These are phyloP conservation scores for Lytechinus pictus DNA, from an alignment of 35 echinoderm and acorn worm species.

Conservation along the genomic window DNA sequence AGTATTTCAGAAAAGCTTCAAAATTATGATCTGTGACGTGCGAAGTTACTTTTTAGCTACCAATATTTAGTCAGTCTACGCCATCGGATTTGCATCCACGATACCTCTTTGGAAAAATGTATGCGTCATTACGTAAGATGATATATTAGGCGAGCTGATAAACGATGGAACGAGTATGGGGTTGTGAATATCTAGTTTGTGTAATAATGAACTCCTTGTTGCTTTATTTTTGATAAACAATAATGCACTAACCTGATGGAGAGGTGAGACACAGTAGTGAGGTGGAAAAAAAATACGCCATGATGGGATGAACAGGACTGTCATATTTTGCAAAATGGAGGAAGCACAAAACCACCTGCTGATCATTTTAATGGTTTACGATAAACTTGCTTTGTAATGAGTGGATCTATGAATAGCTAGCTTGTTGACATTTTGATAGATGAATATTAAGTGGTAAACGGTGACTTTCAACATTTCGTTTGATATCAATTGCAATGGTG, in stretches of 20 bases:
- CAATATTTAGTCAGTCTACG: not conserved
- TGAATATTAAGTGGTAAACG: not conserved
- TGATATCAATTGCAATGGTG: not conserved
- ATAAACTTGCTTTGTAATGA: not conserved
- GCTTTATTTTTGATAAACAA: not conserved
- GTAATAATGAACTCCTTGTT: not conserved
- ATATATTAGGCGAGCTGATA: not conserved
- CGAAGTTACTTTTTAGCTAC: not conserved
- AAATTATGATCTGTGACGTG: not conserved
- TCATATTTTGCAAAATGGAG: conserved; percentile 1
- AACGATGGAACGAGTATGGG: not conserved
- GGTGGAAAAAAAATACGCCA: not conserved
- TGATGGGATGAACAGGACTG: not conserved
- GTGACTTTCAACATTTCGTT: not conserved
- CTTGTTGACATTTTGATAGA: not conserved
- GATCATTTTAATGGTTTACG: not conserved
- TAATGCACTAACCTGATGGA: not conserved
- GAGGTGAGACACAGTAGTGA: not conserved
- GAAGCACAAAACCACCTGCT: not conserved
- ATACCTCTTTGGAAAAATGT: not conserved
- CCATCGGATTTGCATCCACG: not conserved
- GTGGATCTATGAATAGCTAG: not conserved
- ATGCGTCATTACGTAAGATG: not conserved
- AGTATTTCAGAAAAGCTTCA: not conserved
- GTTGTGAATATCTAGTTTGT: not conserved